These are phyloP conservation scores for Patella depressa DNA, from an alignment of 2,888 invertebrate genomes.

Conservation along the genomic window DNA sequence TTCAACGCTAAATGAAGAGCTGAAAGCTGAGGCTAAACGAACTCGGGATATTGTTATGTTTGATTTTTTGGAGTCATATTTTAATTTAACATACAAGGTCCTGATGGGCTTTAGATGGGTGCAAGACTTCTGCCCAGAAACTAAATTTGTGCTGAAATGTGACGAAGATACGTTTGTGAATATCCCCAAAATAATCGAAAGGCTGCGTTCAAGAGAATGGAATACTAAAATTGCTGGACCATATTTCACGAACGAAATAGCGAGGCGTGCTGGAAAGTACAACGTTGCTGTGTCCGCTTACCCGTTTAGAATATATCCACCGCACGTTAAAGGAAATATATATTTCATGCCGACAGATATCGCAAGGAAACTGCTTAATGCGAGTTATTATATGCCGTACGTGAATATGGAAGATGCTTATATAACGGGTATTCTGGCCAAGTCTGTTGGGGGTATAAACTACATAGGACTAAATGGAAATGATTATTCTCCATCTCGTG, in stretches of 20 bases:
- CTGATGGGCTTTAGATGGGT: constrained; percentile 63
- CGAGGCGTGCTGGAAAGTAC: constrained; percentile 42
- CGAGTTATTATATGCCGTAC: constrained; percentile 49
- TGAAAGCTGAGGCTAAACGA: constrained; percentile 26
- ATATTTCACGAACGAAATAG: constrained; percentile 17
- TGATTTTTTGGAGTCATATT: constrained; percentile 61
- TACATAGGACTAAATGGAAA: background rate
- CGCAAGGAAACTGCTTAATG: constrained; percentile 36
- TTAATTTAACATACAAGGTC: constrained; percentile 65
- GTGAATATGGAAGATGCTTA: constrained; percentile 55
- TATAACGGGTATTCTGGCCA: constrained; percentile 52
- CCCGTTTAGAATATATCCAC: constrained; percentile 43
- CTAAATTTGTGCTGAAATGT: constrained; percentile 57
- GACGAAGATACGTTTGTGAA: constrained; percentile 68
- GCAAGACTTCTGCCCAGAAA: constrained; percentile 51
- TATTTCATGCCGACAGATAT: constrained; percentile 50
- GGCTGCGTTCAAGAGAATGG: constrained; percentile 18
- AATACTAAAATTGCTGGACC: constrained; percentile 18
- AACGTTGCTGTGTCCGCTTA: constrained; percentile 34
- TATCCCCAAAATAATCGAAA: constrained; percentile 66
- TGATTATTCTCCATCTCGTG: background rate
- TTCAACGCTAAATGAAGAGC: constrained; percentile 7
- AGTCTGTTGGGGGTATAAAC: constrained; percentile 27
- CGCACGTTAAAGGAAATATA: constrained; percentile 46
- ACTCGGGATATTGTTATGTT: constrained; percentile 40